phyloP scores from a whole-genome alignment of 1,140 invertebrate species.

The Drosophila teissieri region DNA sequence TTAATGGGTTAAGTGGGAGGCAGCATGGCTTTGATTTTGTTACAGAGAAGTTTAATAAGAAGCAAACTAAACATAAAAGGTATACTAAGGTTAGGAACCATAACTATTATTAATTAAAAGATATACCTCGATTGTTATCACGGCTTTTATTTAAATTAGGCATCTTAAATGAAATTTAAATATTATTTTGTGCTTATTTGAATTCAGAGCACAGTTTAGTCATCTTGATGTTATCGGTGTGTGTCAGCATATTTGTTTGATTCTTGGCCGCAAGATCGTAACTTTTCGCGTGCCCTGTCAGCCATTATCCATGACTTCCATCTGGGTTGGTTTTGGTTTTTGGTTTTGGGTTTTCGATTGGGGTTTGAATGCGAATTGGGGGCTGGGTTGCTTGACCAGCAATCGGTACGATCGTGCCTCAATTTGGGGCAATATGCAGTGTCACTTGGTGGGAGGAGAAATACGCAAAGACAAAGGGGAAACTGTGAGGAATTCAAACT shows the following conservation, averaged over 20 bases:
- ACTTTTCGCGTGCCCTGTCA: slow-evolving; percentile 30
- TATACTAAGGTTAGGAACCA: neutral
- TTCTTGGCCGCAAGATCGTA: slow-evolving; percentile 32
- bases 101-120: neutral
- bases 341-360: slow-evolving; percentile 17
- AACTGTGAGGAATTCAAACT: slow-evolving; percentile 26
- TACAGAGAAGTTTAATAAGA: neutral
- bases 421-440: slow-evolving; percentile 78
- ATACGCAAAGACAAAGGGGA: slow-evolving; percentile 6
- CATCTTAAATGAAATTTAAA: neutral
- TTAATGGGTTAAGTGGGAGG: slow-evolving; percentile 26
- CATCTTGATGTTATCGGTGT: slow-evolving; percentile 26
- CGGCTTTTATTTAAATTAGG: too few relatives aligned
- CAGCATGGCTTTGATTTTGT: slow-evolving; percentile 20
- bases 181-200: neutral
- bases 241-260: slow-evolving; percentile 44
- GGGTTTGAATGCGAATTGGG: slow-evolving; percentile 20
- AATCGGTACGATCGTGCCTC: slow-evolving; percentile 39
- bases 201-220: neutral
- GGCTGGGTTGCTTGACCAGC: slow-evolving; percentile 40
- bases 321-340: slow-evolving; percentile 20
- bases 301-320: slow-evolving; percentile 41
- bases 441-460: slow-evolving; percentile 40
- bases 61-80: neutral
- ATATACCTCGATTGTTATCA: neutral